A percentile compares a stretch with the other conserved stretches of the same genome.
Evolutionary conservation across 2,888 invertebrate species (phyloP).

Genomic region (Neoscelio sp.): DNA sequence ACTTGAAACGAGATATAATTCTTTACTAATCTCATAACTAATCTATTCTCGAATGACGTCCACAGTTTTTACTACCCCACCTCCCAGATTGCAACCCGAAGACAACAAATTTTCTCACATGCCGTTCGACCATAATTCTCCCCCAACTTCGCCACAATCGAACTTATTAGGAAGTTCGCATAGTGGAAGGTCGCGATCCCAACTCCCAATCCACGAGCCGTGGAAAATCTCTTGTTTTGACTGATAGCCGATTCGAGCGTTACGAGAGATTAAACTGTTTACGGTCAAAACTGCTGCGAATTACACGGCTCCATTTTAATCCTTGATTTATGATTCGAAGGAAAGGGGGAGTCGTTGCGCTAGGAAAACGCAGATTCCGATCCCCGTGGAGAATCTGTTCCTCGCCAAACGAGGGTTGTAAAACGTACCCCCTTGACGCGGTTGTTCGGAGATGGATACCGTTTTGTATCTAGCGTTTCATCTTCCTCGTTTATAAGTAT

Average conservation of each 20-base stretch:
- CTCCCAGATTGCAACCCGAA: background rate
- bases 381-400: slow-evolving; percentile 81
- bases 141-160: slow-evolving; percentile 9
- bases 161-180: slow-evolving; percentile 53
- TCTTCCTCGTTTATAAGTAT: slow-evolving; percentile 25
- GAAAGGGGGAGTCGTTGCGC: slow-evolving; percentile 43
- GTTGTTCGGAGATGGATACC: slow-evolving; percentile 70
- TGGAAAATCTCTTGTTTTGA: slow-evolving; percentile 82
- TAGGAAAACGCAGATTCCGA: slow-evolving; percentile 72
- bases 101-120: slow-evolving; percentile 42
- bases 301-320: slow-evolving; percentile 80
- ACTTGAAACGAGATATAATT: too few relatives aligned
- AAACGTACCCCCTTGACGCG: slow-evolving; percentile 71
- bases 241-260: slow-evolving; percentile 76
- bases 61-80: slow-evolving; percentile 34
- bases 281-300: slow-evolving; percentile 80
- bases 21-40: slow-evolving; percentile 15
- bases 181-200: slow-evolving; percentile 23
- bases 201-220: slow-evolving; percentile 65
- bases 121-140: slow-evolving; percentile 3
- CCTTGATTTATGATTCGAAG: slow-evolving; percentile 79
- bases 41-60: slow-evolving; percentile 12
- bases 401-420: slow-evolving; percentile 66
- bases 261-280: slow-evolving; percentile 81
- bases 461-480: slow-evolving; percentile 40